phyloP scores from a whole-genome alignment of 2,113 vertebrate genomes.

The Tapirus terrestris region DNA sequence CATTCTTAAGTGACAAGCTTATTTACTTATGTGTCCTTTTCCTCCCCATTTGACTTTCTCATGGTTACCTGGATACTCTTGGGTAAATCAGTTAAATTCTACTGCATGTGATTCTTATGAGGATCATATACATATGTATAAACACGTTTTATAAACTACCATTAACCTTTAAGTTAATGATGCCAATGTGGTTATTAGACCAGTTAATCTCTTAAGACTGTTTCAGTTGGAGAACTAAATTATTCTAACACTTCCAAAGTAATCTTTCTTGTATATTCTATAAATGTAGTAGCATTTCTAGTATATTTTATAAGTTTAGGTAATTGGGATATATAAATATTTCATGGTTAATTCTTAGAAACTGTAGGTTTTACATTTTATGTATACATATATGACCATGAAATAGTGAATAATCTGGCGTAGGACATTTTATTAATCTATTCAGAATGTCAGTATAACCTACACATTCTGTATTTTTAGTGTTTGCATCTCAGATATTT shows the following conservation, averaged over 20 bases:
- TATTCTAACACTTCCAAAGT: not conserved
- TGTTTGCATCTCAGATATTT: conserved; percentile 23
- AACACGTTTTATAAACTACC: not conserved
- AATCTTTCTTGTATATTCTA: not conserved
- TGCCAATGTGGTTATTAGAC: not conserved
- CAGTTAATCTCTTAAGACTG: not conserved
- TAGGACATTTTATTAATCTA: not conserved
- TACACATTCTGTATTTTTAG: not conserved
- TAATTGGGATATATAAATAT: not conserved
- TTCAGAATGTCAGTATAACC: not conserved
- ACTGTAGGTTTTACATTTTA: not conserved
- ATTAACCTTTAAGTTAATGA: not conserved
- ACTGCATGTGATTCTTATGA: not conserved
- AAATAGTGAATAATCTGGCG: not conserved
- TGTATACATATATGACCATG: not conserved
- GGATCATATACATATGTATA: not conserved
- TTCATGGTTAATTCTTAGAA: not conserved
- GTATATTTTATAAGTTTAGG: not conserved
- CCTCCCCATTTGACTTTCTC: not conserved
- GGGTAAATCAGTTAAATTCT: not conserved
- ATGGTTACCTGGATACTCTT: not conserved
- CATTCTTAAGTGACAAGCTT: not conserved
- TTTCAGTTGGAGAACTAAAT: not conserved
- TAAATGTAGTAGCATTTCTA: not conserved
- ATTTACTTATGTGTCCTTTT: not conserved